Evolutionary conservation across 2,888 invertebrate genomes (phyloP), one percentile per base, ranked within the genome.

Genomic region (Rotaria sp.): DNA sequence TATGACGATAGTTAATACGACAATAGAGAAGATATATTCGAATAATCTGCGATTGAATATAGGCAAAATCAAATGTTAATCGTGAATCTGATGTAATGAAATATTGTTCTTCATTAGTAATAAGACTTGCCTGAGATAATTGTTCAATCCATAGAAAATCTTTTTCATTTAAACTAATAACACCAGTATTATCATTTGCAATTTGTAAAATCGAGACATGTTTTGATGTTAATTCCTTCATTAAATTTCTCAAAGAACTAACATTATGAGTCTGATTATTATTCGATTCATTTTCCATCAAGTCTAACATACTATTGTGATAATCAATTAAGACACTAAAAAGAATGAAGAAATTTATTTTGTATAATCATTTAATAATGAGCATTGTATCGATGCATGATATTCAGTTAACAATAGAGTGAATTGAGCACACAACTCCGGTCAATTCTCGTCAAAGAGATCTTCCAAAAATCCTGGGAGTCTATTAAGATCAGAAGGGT

Each of bases 1-100:
- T 80, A 80, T 80, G 80, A 35, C 35, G 10, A 80, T 45, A 80
- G n/a, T 80, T 45, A n/a, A 80, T 80, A 10, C 80, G 80, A 45
- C 41, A 45, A 26, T 15, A 15, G 26, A 80, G 4, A 45, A 80
- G 45, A 80, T 80, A 45, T 45, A 26, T 80, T 26, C 80, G 80
- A 80, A 80, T 80, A 11, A 80, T 45, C 2, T 80, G 21, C 0
- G 80, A 80, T 80, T 80, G 80, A 21, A 80, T 13, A 41, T 80
- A 80, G 4, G 8, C 26, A 80, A 45, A 80, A 80, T 80, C 45
- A 21, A 80, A 80, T 21, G 15, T 26, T 0, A 80, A 35, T 45
- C 5, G 45, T 45, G 41, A 18, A 26, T 80, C 24, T 45, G 4
- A 1, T 26, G 10, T 38, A 26, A 2, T 26, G 45, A 80, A 80